These are phyloP conservation scores for Todiramphus saurophagus DNA, from an alignment of 2,113 vertebrate species.

Conservation along the genomic window DNA sequence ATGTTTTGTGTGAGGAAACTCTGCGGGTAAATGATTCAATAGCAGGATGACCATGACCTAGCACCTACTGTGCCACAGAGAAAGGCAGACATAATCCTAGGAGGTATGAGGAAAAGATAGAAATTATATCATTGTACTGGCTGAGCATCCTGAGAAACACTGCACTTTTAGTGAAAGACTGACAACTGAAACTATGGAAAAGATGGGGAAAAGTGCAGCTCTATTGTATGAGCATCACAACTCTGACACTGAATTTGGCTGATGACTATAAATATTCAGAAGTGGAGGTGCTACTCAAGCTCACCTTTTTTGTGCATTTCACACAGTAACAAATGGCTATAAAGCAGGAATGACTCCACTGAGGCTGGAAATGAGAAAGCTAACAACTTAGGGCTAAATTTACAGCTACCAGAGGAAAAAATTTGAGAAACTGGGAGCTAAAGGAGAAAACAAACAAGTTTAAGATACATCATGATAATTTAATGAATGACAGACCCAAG, in stretches of 20 bases:
- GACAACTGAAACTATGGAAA: neutral
- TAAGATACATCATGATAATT: neutral
- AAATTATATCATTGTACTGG: neutral
- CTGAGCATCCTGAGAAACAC: neutral
- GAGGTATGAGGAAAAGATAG: neutral
- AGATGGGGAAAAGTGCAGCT: neutral
- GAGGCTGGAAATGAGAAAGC: neutral
- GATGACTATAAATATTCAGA: neutral
- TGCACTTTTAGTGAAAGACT: neutral
- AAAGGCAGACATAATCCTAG: neutral
- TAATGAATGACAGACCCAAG: neutral
- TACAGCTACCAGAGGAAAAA: neutral
- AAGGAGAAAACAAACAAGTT: neutral
- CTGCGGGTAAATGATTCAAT: neutral
- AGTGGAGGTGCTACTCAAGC: neutral
- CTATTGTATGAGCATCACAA: neutral
- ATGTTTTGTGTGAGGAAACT: neutral
- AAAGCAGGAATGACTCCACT: neutral
- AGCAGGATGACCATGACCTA: neutral
- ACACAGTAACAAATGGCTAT: neutral
- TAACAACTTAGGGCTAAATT: neutral
- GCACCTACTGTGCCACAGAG: too few relatives aligned
- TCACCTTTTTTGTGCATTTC: neutral
- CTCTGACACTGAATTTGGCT: fast-evolving
- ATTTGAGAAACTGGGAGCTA: neutral